phyloP scores from a whole-genome alignment of 2,888 invertebrate species.

The Venusia cambrica region DNA sequence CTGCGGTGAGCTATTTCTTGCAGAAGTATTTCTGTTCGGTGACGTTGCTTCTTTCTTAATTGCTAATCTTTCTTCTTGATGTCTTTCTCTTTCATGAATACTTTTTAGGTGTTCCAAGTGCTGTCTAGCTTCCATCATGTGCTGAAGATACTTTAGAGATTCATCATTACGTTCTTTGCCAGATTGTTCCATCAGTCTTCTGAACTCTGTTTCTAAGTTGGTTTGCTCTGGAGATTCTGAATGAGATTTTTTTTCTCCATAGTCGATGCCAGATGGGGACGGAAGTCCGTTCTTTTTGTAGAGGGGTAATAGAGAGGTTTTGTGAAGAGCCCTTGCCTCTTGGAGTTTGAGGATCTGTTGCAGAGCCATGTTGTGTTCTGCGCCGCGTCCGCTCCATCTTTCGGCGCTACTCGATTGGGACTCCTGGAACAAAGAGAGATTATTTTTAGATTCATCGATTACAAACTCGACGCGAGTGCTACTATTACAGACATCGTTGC shows the following conservation, averaged over 20 bases:
- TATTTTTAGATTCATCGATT: neutral
- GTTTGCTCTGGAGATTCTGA: slow-evolving; percentile 68
- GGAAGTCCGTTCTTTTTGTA: slow-evolving; percentile 72
- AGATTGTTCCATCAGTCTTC: slow-evolving; percentile 80
- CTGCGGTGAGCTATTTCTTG: slow-evolving; percentile 49
- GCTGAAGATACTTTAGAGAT: slow-evolving; percentile 68
- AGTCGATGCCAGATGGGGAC: slow-evolving; percentile 75
- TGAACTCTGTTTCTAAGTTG: slow-evolving; percentile 80
- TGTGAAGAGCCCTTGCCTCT: slow-evolving; percentile 88
- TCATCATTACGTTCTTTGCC: slow-evolving; percentile 69
- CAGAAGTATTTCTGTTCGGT: slow-evolving; percentile 57
- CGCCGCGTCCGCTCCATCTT: slow-evolving; percentile 93
- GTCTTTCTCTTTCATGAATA: slow-evolving; percentile 61
- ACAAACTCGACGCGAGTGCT: no score
- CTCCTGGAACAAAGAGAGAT: slow-evolving; percentile 84
- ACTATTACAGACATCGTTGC: no score
- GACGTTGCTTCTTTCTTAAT: slow-evolving; percentile 61
- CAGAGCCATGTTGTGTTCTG: slow-evolving; percentile 94
- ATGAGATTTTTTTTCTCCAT: slow-evolving; percentile 47
- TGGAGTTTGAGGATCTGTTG: slow-evolving; percentile 95
- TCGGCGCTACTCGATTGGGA: slow-evolving; percentile 90
- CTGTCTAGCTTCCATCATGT: slow-evolving; percentile 71
- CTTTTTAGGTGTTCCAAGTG: slow-evolving; percentile 65
- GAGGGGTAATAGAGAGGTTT: slow-evolving; percentile 77
- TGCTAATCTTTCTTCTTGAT: slow-evolving; percentile 38